Evolutionary conservation across 2,888 invertebrate genomes (phyloP).

Genomic region (Germaria angustata): DNA sequence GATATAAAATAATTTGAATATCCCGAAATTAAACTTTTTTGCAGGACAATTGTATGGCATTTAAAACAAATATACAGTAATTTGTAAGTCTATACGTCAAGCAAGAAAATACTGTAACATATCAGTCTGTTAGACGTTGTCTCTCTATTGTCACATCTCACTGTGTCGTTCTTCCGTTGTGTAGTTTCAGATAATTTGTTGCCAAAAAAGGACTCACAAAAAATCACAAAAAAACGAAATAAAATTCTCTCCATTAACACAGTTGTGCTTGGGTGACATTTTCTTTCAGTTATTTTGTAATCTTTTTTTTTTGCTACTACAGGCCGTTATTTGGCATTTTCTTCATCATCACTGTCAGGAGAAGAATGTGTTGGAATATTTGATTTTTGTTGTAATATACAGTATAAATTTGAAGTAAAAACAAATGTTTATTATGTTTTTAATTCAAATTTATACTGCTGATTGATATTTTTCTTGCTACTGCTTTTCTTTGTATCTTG

Average conservation of each 20-base stretch:
- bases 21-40: too few species aligned
- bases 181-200: constrained; percentile 44
- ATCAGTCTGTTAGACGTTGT: neutral
- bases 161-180: constrained; percentile 14
- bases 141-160: constrained; percentile 36
- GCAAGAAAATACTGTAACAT: too few species aligned
- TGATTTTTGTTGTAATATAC: constrained; percentile 1
- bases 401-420: too few species aligned
- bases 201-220: constrained; percentile 5
- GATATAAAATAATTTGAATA: neutral
- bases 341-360: constrained; percentile 31
- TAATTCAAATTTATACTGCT: neutral
- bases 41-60: too few species aligned
- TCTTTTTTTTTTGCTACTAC: neutral
- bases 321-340: constrained; percentile 6
- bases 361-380: constrained; percentile 17
- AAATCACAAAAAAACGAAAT: neutral
- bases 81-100: too few species aligned
- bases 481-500: neutral
- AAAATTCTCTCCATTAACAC: constrained; percentile 52
- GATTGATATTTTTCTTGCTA: constrained; percentile 6
- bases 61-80: too few species aligned
- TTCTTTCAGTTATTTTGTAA: constrained; percentile 1
- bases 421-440: constrained; percentile 29
- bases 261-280: constrained; percentile 53